Evolutionary conservation across 2,888 invertebrate genomes (phyloP).

Genomic region (Crossocerus cetratus): DNA sequence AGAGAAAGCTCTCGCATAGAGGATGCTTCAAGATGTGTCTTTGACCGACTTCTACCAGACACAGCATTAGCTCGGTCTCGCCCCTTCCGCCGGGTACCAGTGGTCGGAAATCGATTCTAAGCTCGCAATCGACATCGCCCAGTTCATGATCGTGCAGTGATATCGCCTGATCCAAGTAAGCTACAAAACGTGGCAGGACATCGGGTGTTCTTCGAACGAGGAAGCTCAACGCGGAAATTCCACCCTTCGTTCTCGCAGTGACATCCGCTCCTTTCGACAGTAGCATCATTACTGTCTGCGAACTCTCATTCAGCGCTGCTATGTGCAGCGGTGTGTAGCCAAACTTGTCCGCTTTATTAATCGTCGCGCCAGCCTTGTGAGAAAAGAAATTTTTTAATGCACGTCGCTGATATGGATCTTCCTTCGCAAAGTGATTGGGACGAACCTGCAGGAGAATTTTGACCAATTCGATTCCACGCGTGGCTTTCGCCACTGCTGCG

Average conservation of each 20-base stretch:
- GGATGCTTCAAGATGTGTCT: constrained; percentile 89
- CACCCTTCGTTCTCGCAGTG: constrained; percentile 88
- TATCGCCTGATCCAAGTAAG: constrained; percentile 86
- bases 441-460: constrained; percentile 68
- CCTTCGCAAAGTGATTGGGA: not conserved
- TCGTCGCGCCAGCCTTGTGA: constrained; percentile 82
- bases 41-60: constrained; percentile 85
- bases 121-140: constrained; percentile 91
- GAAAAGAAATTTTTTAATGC: constrained; percentile 4
- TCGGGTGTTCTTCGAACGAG: constrained; percentile 91
- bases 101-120: constrained; percentile 83
- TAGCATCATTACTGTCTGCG: constrained; percentile 85
- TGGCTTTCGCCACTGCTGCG: constrained; percentile 87
- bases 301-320: constrained; percentile 90
- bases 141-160: constrained; percentile 90
- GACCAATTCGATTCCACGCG: constrained; percentile 69
- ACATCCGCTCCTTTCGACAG: constrained; percentile 89
- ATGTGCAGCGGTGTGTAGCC: constrained; percentile 92
- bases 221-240: constrained; percentile 88
- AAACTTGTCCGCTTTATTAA: constrained; percentile 87
- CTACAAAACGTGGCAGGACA: constrained; percentile 84
- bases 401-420: not conserved
- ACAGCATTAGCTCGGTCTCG: constrained; percentile 81
- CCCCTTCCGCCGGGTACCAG: constrained; percentile 73
- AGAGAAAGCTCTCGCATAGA: constrained; percentile 89